phyloP scores from a whole-genome alignment of 2,113 vertebrate genomes.

The Stigmatopora nigra region DNA sequence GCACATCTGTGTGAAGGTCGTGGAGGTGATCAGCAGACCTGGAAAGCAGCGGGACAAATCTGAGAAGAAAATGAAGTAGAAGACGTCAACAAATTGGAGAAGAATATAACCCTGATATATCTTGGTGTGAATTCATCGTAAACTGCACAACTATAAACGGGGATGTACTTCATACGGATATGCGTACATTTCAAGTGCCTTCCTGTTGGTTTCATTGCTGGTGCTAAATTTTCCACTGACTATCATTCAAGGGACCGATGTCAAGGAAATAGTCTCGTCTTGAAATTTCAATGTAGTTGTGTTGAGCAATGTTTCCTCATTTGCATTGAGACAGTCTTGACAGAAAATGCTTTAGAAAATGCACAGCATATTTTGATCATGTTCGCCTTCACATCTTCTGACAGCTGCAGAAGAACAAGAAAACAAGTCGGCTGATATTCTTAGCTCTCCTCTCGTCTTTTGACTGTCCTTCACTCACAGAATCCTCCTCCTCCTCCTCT shows the following conservation, averaged over 20 bases:
- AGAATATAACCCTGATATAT: slow-evolving; percentile 32
- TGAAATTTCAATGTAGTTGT: neutral
- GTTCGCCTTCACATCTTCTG: neutral
- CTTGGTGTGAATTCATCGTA: slow-evolving; percentile 49
- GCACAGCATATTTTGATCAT: slow-evolving; percentile 5
- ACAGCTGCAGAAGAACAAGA: slow-evolving; percentile 4
- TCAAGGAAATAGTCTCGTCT: neutral
- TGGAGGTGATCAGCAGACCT: neutral
- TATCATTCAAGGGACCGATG: slow-evolving; percentile 52
- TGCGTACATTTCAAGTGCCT: slow-evolving; percentile 60
- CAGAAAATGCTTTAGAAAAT: neutral
- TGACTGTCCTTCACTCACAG: slow-evolving; percentile 22
- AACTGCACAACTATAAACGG: slow-evolving; percentile 41
- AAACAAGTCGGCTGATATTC: slow-evolving; percentile 31
- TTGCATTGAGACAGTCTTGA: neutral
- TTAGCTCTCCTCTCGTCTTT: slow-evolving; percentile 34
- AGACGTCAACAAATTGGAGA: neutral
- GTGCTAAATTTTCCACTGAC: slow-evolving; percentile 83
- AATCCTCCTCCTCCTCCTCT: slow-evolving; percentile 4
- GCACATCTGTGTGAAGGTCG: slow-evolving; percentile 8
- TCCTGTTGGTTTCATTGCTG: slow-evolving; percentile 79
- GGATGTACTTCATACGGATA: slow-evolving; percentile 43
- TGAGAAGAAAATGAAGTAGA: neutral
- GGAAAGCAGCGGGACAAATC: neutral
- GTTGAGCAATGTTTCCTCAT: neutral